Conservation (phyloP, 2,888 invertebrate species). For the Drosophila fulvimacula region DNA sequence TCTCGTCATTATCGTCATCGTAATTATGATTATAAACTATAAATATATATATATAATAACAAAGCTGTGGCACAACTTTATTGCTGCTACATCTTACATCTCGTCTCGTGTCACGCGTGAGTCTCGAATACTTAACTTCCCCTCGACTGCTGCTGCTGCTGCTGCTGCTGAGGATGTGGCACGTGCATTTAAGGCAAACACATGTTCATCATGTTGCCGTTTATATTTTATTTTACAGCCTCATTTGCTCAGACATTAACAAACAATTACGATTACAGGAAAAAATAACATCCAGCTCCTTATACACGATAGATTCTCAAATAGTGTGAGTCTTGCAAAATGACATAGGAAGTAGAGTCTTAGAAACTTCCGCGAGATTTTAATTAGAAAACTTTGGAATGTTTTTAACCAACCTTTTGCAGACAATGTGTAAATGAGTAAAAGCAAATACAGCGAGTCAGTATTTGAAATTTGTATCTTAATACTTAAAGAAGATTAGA, state of each 20-base stretch:
- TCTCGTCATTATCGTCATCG: slow-evolving; percentile 20
- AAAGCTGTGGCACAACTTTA: slow-evolving; percentile 45
- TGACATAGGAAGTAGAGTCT: neutral
- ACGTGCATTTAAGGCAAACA: slow-evolving; percentile 25
- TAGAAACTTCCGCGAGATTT: slow-evolving; percentile 61
- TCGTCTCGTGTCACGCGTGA: slow-evolving; percentile 66
- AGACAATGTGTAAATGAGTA: slow-evolving; percentile 16
- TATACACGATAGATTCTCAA: no score
- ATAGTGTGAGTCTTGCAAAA: neutral
- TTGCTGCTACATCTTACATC: slow-evolving; percentile 31
- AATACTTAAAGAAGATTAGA: neutral
- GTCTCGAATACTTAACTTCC: slow-evolving; percentile 64
- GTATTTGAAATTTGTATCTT: neutral
- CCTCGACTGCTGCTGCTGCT: slow-evolving; percentile 45
- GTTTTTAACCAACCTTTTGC: slow-evolving; percentile 41
- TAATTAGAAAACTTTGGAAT: slow-evolving; percentile 74
- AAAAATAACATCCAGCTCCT: no score
- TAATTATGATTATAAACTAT: slow-evolving; percentile 20
- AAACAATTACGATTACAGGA: slow-evolving; percentile 53
- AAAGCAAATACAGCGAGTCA: neutral
- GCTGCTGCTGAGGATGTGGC: slow-evolving; percentile 18
- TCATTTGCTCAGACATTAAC: slow-evolving; percentile 64
- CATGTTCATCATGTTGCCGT: slow-evolving; percentile 7
- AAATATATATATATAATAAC: slow-evolving; percentile 67
- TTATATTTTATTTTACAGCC: slow-evolving; percentile 33